Percentiles rank a stretch among this genome's conserved stretches.
Conservation (phyloP, 2,797 vertebrate genomes). For the Otolemur crassicaudatus region DNA sequence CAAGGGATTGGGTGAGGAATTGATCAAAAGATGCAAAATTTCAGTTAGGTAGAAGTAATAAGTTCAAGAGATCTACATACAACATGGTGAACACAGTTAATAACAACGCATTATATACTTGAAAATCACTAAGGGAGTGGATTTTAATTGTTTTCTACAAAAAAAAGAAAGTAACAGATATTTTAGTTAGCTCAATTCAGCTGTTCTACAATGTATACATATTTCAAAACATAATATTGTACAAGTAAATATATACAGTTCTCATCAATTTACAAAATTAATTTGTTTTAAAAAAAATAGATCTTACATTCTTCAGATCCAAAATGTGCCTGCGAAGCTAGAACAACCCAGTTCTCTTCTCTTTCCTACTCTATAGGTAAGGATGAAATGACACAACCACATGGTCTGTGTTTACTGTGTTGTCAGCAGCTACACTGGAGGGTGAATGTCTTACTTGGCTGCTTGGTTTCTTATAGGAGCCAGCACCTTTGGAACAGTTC, state of each 20-base stretch:
- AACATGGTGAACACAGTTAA: not conserved
- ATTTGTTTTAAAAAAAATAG: not conserved
- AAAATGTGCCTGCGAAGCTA: not conserved
- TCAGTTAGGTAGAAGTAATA: not conserved
- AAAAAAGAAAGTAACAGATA: not conserved
- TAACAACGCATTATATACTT: not conserved
- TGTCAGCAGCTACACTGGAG: not conserved
- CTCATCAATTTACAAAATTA: not conserved
- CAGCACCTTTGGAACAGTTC: not conserved
- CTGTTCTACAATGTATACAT: not conserved
- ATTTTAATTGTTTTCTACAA: not conserved
- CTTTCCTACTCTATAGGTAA: not conserved
- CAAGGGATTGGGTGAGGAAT: not conserved
- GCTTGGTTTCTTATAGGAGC: not conserved
- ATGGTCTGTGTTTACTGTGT: not conserved
- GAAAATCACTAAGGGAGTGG: not conserved
- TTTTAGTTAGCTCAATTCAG: not conserved
- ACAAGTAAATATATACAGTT: not conserved
- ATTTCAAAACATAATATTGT: not conserved
- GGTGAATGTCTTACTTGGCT: not conserved
- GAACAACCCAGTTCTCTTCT: not conserved
- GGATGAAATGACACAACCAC: not conserved
- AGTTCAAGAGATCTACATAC: not conserved
- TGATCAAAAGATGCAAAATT: not conserved
- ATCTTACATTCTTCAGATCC: not conserved